phyloP scores from a whole-genome alignment of 2,888 invertebrate genomes.

The Electrophaes corylata region DNA sequence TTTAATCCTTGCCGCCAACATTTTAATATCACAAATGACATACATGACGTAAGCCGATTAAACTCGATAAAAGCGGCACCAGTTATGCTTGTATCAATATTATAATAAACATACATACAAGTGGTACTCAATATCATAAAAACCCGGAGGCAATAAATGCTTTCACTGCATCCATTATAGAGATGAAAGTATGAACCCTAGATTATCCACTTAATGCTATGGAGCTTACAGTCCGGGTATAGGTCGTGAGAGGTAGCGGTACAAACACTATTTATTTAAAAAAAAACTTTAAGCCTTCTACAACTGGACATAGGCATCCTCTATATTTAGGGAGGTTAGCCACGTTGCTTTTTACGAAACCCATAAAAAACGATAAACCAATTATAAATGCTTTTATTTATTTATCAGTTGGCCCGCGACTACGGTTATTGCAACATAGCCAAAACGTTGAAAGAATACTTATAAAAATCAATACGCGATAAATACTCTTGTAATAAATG shows the following conservation, averaged over 20 bases:
- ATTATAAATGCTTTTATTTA: too few species aligned
- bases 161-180: slow-evolving; percentile 76
- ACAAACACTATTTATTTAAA: not conserved
- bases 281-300: too few species aligned
- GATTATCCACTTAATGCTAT: slow-evolving; percentile 78
- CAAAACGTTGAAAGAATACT: too few species aligned
- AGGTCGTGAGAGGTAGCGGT: slow-evolving; percentile 23
- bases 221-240: slow-evolving; percentile 43
- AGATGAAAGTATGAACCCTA: slow-evolving; percentile 76
- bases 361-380: too few species aligned
- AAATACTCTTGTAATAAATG: too few species aligned
- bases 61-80: slow-evolving; percentile 22
- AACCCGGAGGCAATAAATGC: slow-evolving; percentile 57
- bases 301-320: too few species aligned
- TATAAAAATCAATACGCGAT: too few species aligned
- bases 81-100: slow-evolving; percentile 31
- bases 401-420: too few species aligned
- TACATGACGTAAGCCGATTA: slow-evolving; percentile 35
- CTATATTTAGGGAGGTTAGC: too few species aligned
- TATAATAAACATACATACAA: slow-evolving; percentile 20
- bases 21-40: slow-evolving; percentile 32
- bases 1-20: slow-evolving; percentile 13
- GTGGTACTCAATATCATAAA: slow-evolving; percentile 27
- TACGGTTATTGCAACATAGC: too few species aligned
- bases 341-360: too few species aligned